Evolutionary conservation across 2,888 invertebrate genomes (phyloP), one percentile per base, ranked within the genome.

Genomic region (Ceriagrion tenellum): DNA sequence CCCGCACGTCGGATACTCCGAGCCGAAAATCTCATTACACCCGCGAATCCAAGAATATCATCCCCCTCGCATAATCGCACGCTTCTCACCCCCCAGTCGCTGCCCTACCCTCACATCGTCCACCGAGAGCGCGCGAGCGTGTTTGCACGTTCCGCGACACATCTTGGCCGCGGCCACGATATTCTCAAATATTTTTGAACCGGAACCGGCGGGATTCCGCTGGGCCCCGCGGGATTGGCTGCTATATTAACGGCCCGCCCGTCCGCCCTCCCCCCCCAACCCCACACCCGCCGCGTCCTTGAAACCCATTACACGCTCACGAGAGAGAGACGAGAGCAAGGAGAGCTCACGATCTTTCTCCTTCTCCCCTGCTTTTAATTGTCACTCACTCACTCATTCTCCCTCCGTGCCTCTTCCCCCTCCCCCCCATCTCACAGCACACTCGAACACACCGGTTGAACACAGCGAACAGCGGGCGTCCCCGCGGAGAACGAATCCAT

Each of bases 151-250:
- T 69, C 69, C 81, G 81, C n/a, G 81, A 81, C 81, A 81, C 26
- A 8, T 69, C 69, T 81, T 81, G 81, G 81, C 81, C 26, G 23
- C 81, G 81, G 81, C 30, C 10, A 81, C 81, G 81, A 26, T 59
- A 30, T 81, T 30, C 81, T 35, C 81, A 81, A 81, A 81, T 81
- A 81, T 81, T 81, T 81, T 81, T 81, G 81, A 81, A 81, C 81
- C 81, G 81, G 81, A 81, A 81, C 81, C 81, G 81, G 81, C 16
- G 81, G 35, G 81, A 81, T 81, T 81, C 81, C 81, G 81, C 30
- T 13, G 81, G 81, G 81, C 13, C 30, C 81, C 81, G 81, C 81
- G 35, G 81, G 81, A 81, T 81, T 81, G 81, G 81, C 81, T 81
- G 81, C 81, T 81, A 81, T 81, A 81, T 81, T 81, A 81, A 81